Percentiles rank a stretch among this genome's conserved stretches.
Conservation (phyloP, 2,113 vertebrate genomes). For the Entelurus aequoreus region DNA sequence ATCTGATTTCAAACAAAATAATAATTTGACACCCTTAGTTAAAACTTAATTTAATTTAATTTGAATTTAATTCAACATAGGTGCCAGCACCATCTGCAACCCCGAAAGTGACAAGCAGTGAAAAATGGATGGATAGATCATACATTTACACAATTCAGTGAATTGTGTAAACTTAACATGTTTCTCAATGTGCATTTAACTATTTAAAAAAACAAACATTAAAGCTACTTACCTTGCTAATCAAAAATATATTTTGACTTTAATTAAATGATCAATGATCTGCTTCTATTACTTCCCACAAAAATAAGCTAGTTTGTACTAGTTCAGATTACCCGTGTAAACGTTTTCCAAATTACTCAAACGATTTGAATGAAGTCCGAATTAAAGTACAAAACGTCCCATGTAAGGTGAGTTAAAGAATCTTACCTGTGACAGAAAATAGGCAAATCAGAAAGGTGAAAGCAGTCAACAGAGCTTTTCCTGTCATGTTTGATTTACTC, state of each 20-base stretch:
- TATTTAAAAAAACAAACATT: background rate
- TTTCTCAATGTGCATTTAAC: no score
- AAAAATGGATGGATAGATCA: no score
- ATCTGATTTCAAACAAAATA: no score
- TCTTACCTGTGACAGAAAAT: conserved; percentile 60
- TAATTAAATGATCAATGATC: background rate
- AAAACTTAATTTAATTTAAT: no score
- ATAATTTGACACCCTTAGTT: no score
- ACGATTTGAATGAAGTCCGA: background rate
- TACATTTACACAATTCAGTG: no score
- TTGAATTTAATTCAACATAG: no score
- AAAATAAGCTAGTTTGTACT: conserved; percentile 4
- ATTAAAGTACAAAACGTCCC: background rate
- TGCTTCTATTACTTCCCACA: background rate
- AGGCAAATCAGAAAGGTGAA: conserved; percentile 37
- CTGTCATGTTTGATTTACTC: conserved; percentile 42
- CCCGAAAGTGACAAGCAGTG: no score
- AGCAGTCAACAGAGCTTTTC: conserved; percentile 5
- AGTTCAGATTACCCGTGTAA: background rate
- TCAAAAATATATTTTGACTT: no score
- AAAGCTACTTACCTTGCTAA: background rate
- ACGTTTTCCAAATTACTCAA: background rate
- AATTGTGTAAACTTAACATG: no score
- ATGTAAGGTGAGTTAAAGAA: background rate
- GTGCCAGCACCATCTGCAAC: no score